Base-by-base conservation (phyloP, 2,797 vertebrate genomes). In the Poecilia velifera region DNA sequence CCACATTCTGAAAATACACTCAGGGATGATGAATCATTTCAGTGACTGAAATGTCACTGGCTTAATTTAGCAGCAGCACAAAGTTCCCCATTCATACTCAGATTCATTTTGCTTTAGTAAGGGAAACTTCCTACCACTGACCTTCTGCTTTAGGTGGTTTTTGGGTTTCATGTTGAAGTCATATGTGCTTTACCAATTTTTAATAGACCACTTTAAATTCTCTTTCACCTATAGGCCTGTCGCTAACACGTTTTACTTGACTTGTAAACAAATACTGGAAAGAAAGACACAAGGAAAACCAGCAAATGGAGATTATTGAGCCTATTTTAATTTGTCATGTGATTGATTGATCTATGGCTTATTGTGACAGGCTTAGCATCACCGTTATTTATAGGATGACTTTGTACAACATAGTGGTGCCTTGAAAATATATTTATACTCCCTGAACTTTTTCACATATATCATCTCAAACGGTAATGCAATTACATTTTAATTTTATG, bases 1-100 rank as follows among this genome's bases (percentile, higher is more conserved):
- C 86, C 74, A 72, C 46, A 28, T 43, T 22, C 64, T 76, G 49
- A 39, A 82, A 79, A 79, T 76, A 74, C 39, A 68, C 41, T 73
- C 20, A 13, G 36, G 20, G 46, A 55, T 55, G 46, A 55, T 55
- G 1, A 79, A 55, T 72, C 39, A 76, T 13, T 34, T 76, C 80
- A 36, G 74, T 10, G n/a, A 76, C 75, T 25, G 25, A 45, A 78
- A 79, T 70, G 36, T 74, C 73, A 41, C 22, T 51, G 39, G 45
- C 45, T 79, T 45, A 25, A n/a, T 51, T 79, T 64, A 47, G 49
- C 45, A 18, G 64, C 20, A 68, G 36, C 64, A 68, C 64, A 68
- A 66, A 66, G 64, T 68, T 16, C 18, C 20, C 64, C 34, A 20
- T 41, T 66, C 20, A 66, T 66, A 22, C 36, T 10, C 49, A 8